phyloP scores from a whole-genome alignment of 37 sponge, comb jelly and placozoan genomes.

The Halichondria panicea region DNA sequence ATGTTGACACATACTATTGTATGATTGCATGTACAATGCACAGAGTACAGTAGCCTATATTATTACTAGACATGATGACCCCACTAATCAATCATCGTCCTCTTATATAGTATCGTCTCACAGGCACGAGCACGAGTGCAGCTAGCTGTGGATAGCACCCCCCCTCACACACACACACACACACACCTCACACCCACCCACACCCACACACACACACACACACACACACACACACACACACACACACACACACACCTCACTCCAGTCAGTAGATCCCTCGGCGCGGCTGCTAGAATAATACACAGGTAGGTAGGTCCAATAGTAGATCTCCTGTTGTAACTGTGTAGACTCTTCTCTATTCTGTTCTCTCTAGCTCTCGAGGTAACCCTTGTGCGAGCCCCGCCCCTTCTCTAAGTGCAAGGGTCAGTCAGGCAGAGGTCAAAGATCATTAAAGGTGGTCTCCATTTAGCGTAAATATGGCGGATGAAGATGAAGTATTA shows the following conservation, averaged over 20 bases:
- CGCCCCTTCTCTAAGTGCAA: too few species aligned
- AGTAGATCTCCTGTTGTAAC: too few species aligned
- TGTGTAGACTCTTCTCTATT: too few species aligned
- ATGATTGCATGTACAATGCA: not conserved
- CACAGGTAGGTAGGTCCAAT: too few species aligned
- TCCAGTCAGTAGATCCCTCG: not conserved
- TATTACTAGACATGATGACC: not conserved
- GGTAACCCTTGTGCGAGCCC: too few species aligned
- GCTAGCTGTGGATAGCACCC: too few species aligned
- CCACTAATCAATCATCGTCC: not conserved
- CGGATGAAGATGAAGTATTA: too few species aligned
- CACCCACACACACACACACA: not conserved
- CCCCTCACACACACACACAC: slow-evolving; percentile 31
- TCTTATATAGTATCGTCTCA: slow-evolving; percentile 18
- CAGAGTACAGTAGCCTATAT: not conserved
- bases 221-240: slow-evolving; percentile 48
- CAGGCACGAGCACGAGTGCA: slow-evolving; percentile 16
- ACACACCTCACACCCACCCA: slow-evolving; percentile 16
- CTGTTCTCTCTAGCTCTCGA: too few species aligned
- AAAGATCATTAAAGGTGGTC: too few species aligned
- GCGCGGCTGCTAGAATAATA: too few species aligned
- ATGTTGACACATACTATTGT: not conserved
- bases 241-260: slow-evolving; percentile 4
- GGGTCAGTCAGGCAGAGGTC: too few species aligned
- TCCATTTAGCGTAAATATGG: too few species aligned